These are phyloP conservation scores for Aurelia sp. DNA, from an alignment of 30 jellyfish, hydroid and myxozoan species.

Conservation along the genomic window DNA sequence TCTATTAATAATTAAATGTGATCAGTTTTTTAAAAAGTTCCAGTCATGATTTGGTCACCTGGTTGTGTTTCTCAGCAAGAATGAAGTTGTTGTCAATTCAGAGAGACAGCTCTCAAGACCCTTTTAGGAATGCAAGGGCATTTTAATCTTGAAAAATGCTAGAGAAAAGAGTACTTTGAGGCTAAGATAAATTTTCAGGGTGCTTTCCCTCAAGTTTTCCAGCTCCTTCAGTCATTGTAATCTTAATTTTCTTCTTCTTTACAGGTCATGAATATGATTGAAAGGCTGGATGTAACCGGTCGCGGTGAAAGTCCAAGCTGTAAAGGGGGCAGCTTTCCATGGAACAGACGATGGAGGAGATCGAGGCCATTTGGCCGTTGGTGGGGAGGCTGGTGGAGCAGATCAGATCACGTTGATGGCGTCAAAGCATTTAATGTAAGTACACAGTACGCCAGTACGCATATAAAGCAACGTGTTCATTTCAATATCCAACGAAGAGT, in stretches of 20 bases:
- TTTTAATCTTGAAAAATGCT: no score
- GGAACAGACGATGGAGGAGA: background rate
- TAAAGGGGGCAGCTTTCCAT: background rate
- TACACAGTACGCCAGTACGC: background rate
- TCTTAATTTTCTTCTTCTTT: background rate
- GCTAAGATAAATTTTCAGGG: no score
- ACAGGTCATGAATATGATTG: constrained; percentile 38
- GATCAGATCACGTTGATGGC: constrained; percentile 35
- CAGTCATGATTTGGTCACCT: no score
- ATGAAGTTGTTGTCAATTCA: no score
- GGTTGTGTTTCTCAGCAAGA: no score
- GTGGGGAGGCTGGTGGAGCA: background rate
- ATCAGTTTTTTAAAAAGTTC: no score
- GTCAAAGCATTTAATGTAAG: constrained; percentile 37
- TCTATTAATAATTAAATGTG: no score
- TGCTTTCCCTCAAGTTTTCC: no score
- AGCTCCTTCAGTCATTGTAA: no score
- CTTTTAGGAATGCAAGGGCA: no score
- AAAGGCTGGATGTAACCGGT: constrained; percentile 22
- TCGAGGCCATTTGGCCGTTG: background rate
- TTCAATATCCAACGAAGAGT: background rate
- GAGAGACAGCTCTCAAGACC: no score
- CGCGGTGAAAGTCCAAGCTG: background rate
- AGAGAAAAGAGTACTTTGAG: no score
- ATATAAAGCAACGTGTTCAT: background rate